Percentiles rank a stretch among this genome's conserved stretches.
Evolutionary conservation across 2,888 invertebrate species (phyloP).

Genomic region (Idaea straminata): DNA sequence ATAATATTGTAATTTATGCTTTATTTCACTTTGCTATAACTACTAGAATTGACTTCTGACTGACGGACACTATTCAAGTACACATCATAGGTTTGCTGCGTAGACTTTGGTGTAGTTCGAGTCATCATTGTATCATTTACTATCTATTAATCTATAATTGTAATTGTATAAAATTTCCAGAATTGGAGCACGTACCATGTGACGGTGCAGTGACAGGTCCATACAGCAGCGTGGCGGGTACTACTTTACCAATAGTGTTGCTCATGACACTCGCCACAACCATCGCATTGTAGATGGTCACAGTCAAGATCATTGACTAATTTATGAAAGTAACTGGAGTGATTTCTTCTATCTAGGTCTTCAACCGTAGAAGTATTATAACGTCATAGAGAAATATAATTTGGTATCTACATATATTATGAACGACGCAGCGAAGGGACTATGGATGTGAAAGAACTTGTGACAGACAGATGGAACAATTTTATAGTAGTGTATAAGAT

Average conservation of each 20-base stretch:
- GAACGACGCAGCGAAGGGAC: conserved; percentile 8
- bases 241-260: conserved; percentile 62
- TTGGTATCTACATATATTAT: conserved; percentile 17
- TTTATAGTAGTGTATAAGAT: background rate
- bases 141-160: too few relatives aligned
- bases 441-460: conserved; percentile 15
- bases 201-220: conserved; percentile 75
- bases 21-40: too few relatives aligned
- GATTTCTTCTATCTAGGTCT: conserved; percentile 32
- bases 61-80: too few relatives aligned
- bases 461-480: background rate
- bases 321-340: conserved; percentile 18
- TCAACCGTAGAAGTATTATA: conserved; percentile 24
- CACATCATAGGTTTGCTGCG: too few relatives aligned
- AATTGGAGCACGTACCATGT: conserved; percentile 71
- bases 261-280: conserved; percentile 70
- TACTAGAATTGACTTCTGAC: too few relatives aligned
- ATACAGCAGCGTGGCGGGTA: conserved; percentile 73
- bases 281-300: conserved; percentile 57
- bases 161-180: conserved; percentile 43
- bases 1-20: too few relatives aligned
- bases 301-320: conserved; percentile 5
- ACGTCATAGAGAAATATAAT: conserved; percentile 12
- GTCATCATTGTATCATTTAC: too few relatives aligned
- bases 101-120: too few relatives aligned